phyloP scores from a whole-genome alignment of 2,113 vertebrate genomes.

The Lycaon pictus region DNA sequence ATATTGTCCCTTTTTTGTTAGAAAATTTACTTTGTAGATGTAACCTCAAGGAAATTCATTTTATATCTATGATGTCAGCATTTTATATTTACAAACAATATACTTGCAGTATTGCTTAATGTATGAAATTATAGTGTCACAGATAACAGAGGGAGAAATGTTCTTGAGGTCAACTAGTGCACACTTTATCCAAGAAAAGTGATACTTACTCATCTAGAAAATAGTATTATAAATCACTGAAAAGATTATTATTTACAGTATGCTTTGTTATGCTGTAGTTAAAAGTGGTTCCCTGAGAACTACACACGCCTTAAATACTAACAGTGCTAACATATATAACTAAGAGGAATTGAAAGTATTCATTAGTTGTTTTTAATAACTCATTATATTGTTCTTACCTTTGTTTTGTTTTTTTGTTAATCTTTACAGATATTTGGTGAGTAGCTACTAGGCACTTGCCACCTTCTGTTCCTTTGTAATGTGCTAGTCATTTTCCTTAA shows the following conservation, averaged over 20 bases:
- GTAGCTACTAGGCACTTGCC: neutral
- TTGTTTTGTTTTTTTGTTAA: slow-evolving; percentile 1
- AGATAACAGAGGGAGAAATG: neutral
- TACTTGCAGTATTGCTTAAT: neutral
- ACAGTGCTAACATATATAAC: neutral
- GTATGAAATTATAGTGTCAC: slow-evolving; percentile 29
- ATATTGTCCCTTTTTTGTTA: neutral
- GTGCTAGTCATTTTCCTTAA: slow-evolving; percentile 38
- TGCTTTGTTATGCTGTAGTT: neutral
- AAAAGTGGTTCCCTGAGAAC: neutral
- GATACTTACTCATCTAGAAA: neutral
- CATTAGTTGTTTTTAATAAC: neutral
- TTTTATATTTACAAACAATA: slow-evolving; percentile 1
- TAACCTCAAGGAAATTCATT: slow-evolving; percentile 17
- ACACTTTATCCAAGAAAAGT: neutral
- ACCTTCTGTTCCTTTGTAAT: neutral
- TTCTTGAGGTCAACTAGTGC: neutral
- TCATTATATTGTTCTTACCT: neutral
- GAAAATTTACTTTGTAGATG: neutral
- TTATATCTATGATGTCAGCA: neutral
- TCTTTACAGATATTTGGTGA: slow-evolving; percentile 28
- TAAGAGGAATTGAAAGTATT: slow-evolving; percentile 25
- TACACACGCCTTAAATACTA: neutral
- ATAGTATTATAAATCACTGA: neutral
- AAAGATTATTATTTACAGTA: too few relatives aligned